phyloP scores from a whole-genome alignment of 2,113 vertebrate genomes.

The Rhizomys pruinosus region DNA sequence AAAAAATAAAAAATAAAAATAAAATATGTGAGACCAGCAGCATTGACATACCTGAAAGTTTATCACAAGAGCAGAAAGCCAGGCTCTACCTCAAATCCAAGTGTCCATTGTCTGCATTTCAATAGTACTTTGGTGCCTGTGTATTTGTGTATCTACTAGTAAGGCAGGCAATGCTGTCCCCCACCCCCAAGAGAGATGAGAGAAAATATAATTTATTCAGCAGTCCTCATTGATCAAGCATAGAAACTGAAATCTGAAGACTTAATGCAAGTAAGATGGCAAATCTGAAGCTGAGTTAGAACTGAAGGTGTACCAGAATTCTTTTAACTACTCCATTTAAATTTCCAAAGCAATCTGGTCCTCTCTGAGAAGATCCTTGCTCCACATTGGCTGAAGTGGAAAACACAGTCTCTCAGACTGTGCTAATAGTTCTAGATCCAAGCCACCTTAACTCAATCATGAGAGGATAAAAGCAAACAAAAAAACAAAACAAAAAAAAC shows the following conservation, averaged over 20 bases:
- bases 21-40: too few species aligned
- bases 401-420: neutral
- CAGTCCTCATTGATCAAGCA: neutral
- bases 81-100: neutral
- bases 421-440: neutral
- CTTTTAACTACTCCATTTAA: neutral
- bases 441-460: neutral
- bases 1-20: too few species aligned
- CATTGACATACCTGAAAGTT: neutral
- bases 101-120: neutral
- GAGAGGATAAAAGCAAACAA: too few species aligned
- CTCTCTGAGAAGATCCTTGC: neutral
- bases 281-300: neutral
- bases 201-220: neutral
- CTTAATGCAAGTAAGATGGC: neutral
- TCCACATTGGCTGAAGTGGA: neutral
- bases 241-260: neutral
- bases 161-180: neutral
- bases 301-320: neutral
- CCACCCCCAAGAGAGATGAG: neutral
- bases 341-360: rapidly evolving
- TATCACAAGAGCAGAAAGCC: neutral
- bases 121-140: neutral
- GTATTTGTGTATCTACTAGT: too few species aligned
- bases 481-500: too few species aligned